Evolutionary conservation across 2,113 vertebrate species (phyloP).

Genomic region (Haplotaxodon microlepis): DNA sequence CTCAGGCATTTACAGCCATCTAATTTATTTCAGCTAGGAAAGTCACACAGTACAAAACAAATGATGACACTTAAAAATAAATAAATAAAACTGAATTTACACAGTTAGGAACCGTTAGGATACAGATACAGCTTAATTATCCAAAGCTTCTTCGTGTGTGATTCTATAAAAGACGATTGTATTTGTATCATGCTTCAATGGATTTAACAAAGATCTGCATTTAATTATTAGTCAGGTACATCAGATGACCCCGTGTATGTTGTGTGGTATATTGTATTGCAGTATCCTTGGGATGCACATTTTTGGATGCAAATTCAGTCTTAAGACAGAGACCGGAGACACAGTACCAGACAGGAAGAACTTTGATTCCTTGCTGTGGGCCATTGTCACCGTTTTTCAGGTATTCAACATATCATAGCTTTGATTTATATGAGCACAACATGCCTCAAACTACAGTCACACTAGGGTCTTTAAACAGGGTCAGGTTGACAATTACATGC

Average conservation of each 20-base stretch:
- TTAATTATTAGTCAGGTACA: not conserved
- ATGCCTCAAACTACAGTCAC: not conserved
- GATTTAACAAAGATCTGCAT: not conserved
- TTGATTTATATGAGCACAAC: not conserved
- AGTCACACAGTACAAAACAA: not conserved
- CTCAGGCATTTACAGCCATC: not conserved
- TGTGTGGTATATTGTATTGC: not conserved
- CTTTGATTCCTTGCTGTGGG: conserved; percentile 96
- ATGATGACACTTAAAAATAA: not conserved
- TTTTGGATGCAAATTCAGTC: conserved; percentile 97
- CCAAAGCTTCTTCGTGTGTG: fast-evolving
- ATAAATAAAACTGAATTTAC: not conserved
- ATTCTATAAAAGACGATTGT: not conserved
- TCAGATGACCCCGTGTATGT: not conserved
- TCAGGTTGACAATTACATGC: not conserved
- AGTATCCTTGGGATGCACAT: conserved; percentile 99
- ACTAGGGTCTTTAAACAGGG: not conserved
- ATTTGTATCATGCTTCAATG: not conserved
- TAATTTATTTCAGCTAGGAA: not conserved
- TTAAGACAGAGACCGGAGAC: conserved; percentile 89
- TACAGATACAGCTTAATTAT: not conserved
- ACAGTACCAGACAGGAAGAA: conserved; percentile 95
- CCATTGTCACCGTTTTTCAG: conserved; percentile 97
- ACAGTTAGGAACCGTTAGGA: not conserved
- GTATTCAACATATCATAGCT: conserved; percentile 48